Evolutionary conservation across 2,113 vertebrate genomes (phyloP).

Genomic region (Ochotona princeps): DNA sequence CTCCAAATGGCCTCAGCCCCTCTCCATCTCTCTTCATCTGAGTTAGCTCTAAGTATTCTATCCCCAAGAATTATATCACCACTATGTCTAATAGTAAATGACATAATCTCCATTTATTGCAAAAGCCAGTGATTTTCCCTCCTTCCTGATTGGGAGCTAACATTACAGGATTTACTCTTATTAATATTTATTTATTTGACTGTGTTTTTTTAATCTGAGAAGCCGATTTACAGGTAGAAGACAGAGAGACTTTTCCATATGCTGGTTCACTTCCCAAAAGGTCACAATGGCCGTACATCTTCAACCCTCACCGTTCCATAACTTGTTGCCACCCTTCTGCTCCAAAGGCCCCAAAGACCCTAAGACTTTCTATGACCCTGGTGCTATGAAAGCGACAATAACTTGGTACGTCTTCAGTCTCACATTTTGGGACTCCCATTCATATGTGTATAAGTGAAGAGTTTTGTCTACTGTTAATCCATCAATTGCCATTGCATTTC

Average conservation of each 20-base stretch:
- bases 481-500: neutral
- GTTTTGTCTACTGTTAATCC: neutral
- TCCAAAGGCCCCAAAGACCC: neutral
- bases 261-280: no score
- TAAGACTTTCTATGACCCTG: neutral
- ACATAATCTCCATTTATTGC: neutral
- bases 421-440: neutral
- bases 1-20: neutral
- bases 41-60: neutral
- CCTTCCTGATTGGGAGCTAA: neutral
- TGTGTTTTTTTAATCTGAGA: no score
- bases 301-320: neutral
- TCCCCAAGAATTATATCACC: no score
- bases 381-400: neutral
- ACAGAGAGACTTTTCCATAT: no score
- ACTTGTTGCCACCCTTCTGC: neutral
- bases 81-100: neutral
- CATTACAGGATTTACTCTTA: neutral
- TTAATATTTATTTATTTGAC: no score
- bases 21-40: neutral
- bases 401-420: neutral
- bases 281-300: no score
- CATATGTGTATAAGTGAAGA: neutral
- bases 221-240: no score
- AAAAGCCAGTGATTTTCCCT: neutral